Percentiles rank a stretch among this genome's conserved stretches.
Evolutionary conservation across 2,888 invertebrate genomes (phyloP).

Genomic region (Caenorhabditis japonica): DNA sequence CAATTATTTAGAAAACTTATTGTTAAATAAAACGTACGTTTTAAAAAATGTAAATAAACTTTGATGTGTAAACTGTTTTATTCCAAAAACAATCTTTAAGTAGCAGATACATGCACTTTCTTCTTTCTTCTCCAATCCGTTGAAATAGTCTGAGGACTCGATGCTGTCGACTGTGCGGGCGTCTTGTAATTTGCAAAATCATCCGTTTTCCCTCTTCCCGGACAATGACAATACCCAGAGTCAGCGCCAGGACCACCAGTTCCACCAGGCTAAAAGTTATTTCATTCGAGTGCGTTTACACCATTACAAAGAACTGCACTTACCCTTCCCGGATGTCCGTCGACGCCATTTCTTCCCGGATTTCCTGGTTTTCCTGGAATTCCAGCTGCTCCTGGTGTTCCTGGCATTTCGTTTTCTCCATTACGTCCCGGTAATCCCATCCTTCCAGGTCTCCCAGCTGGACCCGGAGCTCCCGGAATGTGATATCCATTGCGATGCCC

Average conservation of each 20-base stretch:
- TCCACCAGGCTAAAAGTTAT: constrained; percentile 29
- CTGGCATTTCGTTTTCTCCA: constrained; percentile 31
- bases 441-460: constrained; percentile 26
- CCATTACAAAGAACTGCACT: neutral
- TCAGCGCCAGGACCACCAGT: constrained; percentile 35
- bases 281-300: neutral
- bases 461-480: constrained; percentile 28
- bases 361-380: constrained; percentile 31
- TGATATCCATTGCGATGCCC: constrained; percentile 24
- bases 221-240: constrained; percentile 48
- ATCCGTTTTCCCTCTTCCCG: constrained; percentile 32
- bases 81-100: neutral
- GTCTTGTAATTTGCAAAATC: constrained; percentile 32
- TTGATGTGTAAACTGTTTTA: neutral
- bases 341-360: constrained; percentile 28
- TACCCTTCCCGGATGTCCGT: constrained; percentile 43
- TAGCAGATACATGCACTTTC: constrained; percentile 10
- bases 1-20: too few species aligned
- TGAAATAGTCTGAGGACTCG: neutral
- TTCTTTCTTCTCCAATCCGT: constrained; percentile 22
- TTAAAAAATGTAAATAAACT: too few species aligned
- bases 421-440: constrained; percentile 27
- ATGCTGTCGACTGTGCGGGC: neutral
- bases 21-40: too few species aligned
- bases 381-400: constrained; percentile 24